Evolutionary conservation across 2,888 invertebrate species (phyloP).

Genomic region (Elmis aenea): DNA sequence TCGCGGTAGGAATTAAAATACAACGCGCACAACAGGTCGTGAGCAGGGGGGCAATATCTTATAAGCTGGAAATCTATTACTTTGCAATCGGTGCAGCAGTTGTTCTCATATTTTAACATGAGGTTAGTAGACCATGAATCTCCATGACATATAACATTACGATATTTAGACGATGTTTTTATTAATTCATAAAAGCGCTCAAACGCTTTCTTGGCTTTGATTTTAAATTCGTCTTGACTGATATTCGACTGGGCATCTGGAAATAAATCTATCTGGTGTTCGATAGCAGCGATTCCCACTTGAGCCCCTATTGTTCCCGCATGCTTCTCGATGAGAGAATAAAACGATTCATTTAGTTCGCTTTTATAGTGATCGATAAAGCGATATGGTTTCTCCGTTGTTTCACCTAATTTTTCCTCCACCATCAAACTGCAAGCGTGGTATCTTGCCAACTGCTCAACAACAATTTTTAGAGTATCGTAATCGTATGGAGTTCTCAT

Average conservation of each 20-base stretch:
- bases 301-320: background rate
- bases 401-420: conserved; percentile 29
- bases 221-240: conserved; percentile 1
- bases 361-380: conserved; percentile 32
- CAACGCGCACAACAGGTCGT: conserved; percentile 51
- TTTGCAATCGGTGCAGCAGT: conserved; percentile 24
- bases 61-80: conserved; percentile 36
- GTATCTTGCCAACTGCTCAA: conserved; percentile 36
- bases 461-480: conserved; percentile 30
- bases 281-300: background rate
- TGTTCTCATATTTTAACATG: conserved; percentile 34
- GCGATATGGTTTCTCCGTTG: conserved; percentile 21
- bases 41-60: conserved; percentile 56
- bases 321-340: conserved; percentile 13
- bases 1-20: conserved; percentile 23
- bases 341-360: conserved; percentile 37
- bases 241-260: background rate
- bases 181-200: conserved; percentile 32
- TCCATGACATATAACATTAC: conserved; percentile 43
- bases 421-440: conserved; percentile 43
- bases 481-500: conserved; percentile 31
- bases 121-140: conserved; percentile 39
- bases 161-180: conserved; percentile 38
- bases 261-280: conserved; percentile 1
- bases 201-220: conserved; percentile 10